Percentiles rank a stretch among this genome's conserved stretches.
Conservation (phyloP, 2,797 vertebrate species). For the Rhodeus uyekii region DNA sequence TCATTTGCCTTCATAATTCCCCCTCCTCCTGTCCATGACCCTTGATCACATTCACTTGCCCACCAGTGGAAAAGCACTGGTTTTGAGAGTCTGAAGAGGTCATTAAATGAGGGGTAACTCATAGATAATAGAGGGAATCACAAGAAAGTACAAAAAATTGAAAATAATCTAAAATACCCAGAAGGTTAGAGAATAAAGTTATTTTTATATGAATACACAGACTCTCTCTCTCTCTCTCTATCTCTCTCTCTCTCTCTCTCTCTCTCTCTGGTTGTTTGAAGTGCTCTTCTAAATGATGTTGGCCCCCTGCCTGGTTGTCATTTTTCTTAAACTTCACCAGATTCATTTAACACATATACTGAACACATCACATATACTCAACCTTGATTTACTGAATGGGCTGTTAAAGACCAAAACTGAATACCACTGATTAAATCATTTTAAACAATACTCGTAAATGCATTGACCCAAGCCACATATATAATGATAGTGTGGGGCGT, state of each 20-base stretch:
- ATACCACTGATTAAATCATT: neutral
- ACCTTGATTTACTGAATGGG: neutral
- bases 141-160: neutral
- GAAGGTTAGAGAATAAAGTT: constrained; percentile 1
- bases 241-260: neutral
- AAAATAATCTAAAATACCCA: constrained; percentile 14
- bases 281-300: constrained; percentile 17
- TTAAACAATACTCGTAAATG: neutral
- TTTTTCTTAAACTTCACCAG: constrained; percentile 7
- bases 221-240: too few species aligned
- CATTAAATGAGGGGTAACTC: neutral
- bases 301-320: constrained; percentile 12
- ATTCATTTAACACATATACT: neutral
- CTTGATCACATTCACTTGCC: neutral
- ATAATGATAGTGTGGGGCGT: neutral
- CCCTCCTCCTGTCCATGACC: neutral
- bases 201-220: neutral
- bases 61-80: neutral
- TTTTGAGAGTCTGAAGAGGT: neutral
- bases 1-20: neutral
- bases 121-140: neutral
- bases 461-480: neutral
- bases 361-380: neutral
- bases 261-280: constrained; percentile 8
- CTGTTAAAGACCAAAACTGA: neutral